Evolutionary conservation across 2,888 invertebrate genomes (phyloP).

Genomic region (Agrypnus murinus): DNA sequence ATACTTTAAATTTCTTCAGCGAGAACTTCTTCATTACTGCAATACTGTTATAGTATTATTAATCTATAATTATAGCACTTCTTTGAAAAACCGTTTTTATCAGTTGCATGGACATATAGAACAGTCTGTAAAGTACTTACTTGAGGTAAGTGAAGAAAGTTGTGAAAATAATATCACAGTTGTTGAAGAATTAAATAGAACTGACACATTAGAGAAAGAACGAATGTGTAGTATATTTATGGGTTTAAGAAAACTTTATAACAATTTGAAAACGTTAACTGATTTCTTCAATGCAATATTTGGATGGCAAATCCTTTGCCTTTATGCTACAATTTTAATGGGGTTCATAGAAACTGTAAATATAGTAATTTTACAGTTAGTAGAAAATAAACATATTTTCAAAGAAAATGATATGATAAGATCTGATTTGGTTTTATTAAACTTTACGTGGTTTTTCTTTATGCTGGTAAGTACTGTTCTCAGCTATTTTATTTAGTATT

Average conservation of each 20-base stretch:
- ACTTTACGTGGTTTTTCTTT: background rate
- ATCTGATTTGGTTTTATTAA: background rate
- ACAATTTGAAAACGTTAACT: background rate
- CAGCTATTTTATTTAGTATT: too few relatives aligned
- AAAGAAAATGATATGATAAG: background rate
- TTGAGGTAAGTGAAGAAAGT: background rate
- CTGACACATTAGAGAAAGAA: background rate
- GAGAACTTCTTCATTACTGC: background rate
- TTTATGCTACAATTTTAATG: background rate
- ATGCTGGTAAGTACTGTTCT: background rate
- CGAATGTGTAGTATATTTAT: background rate
- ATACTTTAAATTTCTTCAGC: background rate
- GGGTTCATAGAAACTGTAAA: constrained; percentile 1
- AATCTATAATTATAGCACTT: background rate
- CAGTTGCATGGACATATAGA: background rate
- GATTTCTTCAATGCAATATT: background rate
- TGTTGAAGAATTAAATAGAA: background rate
- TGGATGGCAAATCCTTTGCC: constrained; percentile 1
- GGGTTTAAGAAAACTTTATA: background rate
- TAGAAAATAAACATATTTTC: background rate
- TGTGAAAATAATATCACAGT: background rate
- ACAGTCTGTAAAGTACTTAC: background rate
- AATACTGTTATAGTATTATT: background rate
- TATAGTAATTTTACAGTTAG: background rate
- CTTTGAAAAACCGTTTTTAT: background rate